Evolutionary conservation across 2,113 vertebrate genomes (phyloP).

Genomic region (Geococcyx californianus): DNA sequence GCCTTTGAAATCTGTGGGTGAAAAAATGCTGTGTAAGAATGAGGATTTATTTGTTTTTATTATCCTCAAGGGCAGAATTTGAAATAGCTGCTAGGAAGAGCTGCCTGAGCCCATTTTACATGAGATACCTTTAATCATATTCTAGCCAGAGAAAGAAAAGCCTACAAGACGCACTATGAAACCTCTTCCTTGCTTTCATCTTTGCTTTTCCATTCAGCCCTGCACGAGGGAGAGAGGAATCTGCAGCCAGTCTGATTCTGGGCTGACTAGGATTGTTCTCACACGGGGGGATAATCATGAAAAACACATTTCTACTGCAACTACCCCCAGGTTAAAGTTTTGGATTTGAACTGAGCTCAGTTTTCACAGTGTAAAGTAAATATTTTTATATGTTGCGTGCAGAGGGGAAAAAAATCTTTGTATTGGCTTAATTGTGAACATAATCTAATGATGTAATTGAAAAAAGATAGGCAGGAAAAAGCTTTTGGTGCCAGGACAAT

Average conservation of each 20-base stretch:
- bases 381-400: background rate
- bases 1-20: background rate
- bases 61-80: slow-evolving; percentile 26
- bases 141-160: slow-evolving; percentile 27
- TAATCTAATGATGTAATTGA: background rate
- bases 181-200: slow-evolving; percentile 39
- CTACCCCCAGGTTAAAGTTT: background rate
- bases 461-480: background rate
- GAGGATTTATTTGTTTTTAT: background rate
- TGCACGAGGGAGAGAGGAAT: background rate
- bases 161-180: slow-evolving; percentile 18
- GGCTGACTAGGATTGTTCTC: background rate
- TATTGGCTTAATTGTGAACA: background rate
- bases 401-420: background rate
- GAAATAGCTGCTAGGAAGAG: slow-evolving; percentile 12
- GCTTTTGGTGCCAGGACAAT: background rate
- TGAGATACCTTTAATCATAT: slow-evolving; percentile 31
- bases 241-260: background rate
- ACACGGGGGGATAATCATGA: slow-evolving; percentile 36
- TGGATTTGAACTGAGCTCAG: background rate
- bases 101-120: slow-evolving; percentile 7
- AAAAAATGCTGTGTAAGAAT: slow-evolving; percentile 32
- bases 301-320: slow-evolving; percentile 4
- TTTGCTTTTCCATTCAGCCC: background rate
- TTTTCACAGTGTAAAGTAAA: background rate